Evolutionary conservation across 1,140 invertebrate species (phyloP).

Genomic region (Scaptomyza montana): DNA sequence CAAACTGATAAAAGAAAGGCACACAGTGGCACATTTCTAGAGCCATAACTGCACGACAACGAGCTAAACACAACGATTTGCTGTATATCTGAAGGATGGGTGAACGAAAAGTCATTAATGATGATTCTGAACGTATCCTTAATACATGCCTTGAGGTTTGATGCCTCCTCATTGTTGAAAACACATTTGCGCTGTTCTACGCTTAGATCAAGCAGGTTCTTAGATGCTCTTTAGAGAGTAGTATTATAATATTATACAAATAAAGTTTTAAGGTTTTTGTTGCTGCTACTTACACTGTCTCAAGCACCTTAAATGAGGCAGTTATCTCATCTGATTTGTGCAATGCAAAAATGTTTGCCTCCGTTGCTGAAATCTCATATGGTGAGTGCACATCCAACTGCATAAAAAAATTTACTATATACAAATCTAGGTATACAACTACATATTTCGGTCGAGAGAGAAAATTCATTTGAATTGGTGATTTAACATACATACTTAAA

Average conservation of each 20-base stretch:
- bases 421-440: too few relatives aligned
- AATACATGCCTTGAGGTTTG: slow-evolving; percentile 60
- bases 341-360: slow-evolving; percentile 64
- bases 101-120: not conserved
- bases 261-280: not conserved
- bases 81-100: slow-evolving; percentile 65
- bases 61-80: slow-evolving; percentile 72
- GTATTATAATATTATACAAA: not conserved
- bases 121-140: not conserved
- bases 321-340: slow-evolving; percentile 80
- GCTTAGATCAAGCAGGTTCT: slow-evolving; percentile 59
- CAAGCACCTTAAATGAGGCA: slow-evolving; percentile 76
- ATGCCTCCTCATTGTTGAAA: slow-evolving; percentile 76
- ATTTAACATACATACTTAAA: too few relatives aligned
- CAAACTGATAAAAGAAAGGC: slow-evolving; percentile 80
- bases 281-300: slow-evolving; percentile 75
- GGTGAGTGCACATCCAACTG: slow-evolving; percentile 80
- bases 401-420: not conserved
- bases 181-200: slow-evolving; percentile 81
- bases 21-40: slow-evolving; percentile 83
- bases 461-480: too few relatives aligned
- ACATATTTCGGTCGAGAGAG: too few relatives aligned
- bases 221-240: slow-evolving; percentile 57
- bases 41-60: slow-evolving; percentile 79
- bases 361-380: slow-evolving; percentile 75